phyloP scores from a whole-genome alignment of 2,113 vertebrate genomes.

The Muntiacus muntjak region DNA sequence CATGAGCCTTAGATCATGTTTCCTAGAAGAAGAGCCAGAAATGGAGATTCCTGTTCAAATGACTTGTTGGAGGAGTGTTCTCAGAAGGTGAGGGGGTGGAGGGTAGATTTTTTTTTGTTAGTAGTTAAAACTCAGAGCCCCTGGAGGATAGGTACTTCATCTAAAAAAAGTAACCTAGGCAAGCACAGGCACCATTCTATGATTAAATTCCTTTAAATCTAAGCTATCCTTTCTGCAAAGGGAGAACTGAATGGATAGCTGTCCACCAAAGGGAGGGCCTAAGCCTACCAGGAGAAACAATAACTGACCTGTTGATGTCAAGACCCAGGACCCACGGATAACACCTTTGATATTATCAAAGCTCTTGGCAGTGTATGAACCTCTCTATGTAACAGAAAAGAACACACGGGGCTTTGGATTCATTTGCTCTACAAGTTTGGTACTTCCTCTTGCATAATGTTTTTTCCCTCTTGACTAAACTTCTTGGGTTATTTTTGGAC shows the following conservation, averaged over 20 bases:
- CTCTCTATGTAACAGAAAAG: background rate
- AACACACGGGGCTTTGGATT: background rate
- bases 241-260: background rate
- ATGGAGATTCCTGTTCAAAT: background rate
- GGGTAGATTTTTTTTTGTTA: background rate
- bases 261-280: background rate
- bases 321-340: background rate
- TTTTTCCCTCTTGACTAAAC: background rate
- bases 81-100: background rate
- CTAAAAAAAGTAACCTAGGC: background rate
- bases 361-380: no score
- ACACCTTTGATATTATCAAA: background rate
- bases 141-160: background rate
- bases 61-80: background rate
- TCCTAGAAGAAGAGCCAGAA: background rate
- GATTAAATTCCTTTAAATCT: background rate
- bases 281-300: background rate
- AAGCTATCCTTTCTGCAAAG: background rate
- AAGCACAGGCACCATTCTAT: background rate
- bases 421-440: background rate
- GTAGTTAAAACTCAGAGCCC: background rate
- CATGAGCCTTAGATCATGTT: background rate
- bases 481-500: background rate
- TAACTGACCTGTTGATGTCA: background rate
- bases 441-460: background rate